Conservation (phyloP, 2,113 vertebrate species). For the Chaetodon trifascialis region DNA sequence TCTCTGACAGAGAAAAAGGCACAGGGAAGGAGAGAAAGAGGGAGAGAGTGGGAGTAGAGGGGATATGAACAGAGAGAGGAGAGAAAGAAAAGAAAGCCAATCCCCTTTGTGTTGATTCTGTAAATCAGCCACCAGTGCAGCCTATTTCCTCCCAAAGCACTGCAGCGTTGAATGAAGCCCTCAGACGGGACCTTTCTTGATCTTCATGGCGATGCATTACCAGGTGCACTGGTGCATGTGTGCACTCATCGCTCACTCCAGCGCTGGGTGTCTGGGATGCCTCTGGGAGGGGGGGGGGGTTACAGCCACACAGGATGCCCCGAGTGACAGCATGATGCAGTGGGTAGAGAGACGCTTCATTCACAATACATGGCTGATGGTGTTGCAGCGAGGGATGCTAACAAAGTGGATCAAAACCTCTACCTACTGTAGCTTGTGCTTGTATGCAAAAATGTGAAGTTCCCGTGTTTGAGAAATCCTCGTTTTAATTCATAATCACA, state of each 20-base stretch:
- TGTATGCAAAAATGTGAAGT: not conserved
- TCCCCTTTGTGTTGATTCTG: slow-evolving; percentile 71
- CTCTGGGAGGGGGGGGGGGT: slow-evolving; percentile 36
- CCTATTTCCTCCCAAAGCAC: slow-evolving; percentile 72
- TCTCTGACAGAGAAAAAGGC: slow-evolving; percentile 35
- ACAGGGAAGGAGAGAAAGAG: not conserved
- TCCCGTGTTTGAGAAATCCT: slow-evolving; percentile 13
- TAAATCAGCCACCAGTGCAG: slow-evolving; percentile 74
- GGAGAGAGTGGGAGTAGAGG: not conserved
- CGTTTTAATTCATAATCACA: slow-evolving; percentile 46
- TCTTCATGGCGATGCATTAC: slow-evolving; percentile 79
- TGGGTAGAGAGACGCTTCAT: slow-evolving; percentile 55
- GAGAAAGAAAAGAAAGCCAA: slow-evolving; percentile 47
- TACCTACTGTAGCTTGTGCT: not conserved
- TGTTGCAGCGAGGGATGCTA: slow-evolving; percentile 17
- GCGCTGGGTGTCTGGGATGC: slow-evolving; percentile 53
- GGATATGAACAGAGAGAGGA: slow-evolving; percentile 13
- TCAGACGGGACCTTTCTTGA: slow-evolving; percentile 77
- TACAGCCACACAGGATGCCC: slow-evolving; percentile 53
- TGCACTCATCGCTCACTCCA: slow-evolving; percentile 76
- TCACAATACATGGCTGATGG: slow-evolving; percentile 48
- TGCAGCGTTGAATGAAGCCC: slow-evolving; percentile 76
- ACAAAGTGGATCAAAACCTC: slow-evolving; percentile 51
- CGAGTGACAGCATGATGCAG: slow-evolving; percentile 76
- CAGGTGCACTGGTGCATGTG: slow-evolving; percentile 79